Evolutionary conservation across 2,113 vertebrate species (phyloP).

Genomic region (Lates calcarifer): DNA sequence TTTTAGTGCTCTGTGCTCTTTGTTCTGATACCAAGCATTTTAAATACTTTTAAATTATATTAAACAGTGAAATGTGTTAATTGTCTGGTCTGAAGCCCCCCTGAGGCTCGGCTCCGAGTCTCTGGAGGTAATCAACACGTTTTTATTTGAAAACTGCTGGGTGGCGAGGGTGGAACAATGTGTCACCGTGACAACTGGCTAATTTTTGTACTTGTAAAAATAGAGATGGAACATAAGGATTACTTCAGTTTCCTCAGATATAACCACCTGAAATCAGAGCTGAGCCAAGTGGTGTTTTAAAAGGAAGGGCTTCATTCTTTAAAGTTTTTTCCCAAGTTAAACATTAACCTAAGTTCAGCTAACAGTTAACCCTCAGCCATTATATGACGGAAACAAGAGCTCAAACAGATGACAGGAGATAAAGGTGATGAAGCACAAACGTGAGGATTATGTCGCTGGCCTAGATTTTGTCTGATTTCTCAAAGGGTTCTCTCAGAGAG

Average conservation of each 20-base stretch:
- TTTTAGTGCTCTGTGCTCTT: constrained; percentile 2
- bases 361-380: neutral
- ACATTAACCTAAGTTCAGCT: neutral
- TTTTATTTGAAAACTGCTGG: constrained; percentile 54
- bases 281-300: neutral
- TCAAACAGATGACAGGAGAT: neutral
- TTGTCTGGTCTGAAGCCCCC: constrained; percentile 50
- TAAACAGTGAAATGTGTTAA: constrained; percentile 60
- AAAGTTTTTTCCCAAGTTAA: neutral
- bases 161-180: constrained; percentile 35
- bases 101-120: constrained; percentile 23
- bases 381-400: neutral
- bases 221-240: constrained; percentile 44
- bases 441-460: too few species aligned
- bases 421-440: neutral
- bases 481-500: neutral
- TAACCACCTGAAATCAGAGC: constrained; percentile 13
- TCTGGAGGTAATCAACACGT: constrained; percentile 74
- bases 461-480: too few species aligned
- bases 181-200: constrained; percentile 57
- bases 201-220: constrained; percentile 67
- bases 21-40: constrained; percentile 9
- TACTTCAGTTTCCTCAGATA: neutral
- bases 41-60: constrained; percentile 55
- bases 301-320: neutral